Evolutionary conservation across 2,113 vertebrate genomes (phyloP), one percentile per base, ranked within the genome.

Genomic region (Saguinus imperator): DNA sequence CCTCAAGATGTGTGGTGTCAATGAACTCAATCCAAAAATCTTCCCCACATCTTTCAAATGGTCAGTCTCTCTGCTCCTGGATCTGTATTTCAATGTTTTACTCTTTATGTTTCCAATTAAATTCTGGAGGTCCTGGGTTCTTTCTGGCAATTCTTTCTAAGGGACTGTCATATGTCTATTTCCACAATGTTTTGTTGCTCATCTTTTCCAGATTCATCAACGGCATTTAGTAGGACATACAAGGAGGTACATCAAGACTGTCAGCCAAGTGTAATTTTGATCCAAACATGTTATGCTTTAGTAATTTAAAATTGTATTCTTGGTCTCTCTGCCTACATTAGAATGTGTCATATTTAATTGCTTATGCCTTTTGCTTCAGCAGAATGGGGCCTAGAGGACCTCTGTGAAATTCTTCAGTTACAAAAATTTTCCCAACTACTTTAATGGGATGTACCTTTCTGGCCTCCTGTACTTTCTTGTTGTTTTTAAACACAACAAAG

Each of bases 401-500:
- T 86, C 43, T 17, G 17, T 8, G 70, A 57, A 94, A 80, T 14
- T 27, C 80, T 93, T 77, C 58, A 48, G 55, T 93, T 96, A 58
- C 43, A 70, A 35, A 94, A 81, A 85, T 32, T 58, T 20, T 58
- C 35, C 64, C 70, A 70, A 11, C 40, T 64, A 3, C 64, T 94
- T 97, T 82, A 76, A 72, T 64, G 76, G 25, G 14, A 11, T 80
- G 25, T n/a, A 35, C 87, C 52, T 96, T 83, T 70, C 50, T 61
- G 89, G 35, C 61, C 57, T 80, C 20, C 0, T 43, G 40, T 3
- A 43, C 13, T 77, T 25, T 70, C 18, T 29, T 40, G 45, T 52
- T 70, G 27, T 68, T 50, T 45, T 72, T 76, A 57, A 35, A 18
- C 89, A 87, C 77, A 91, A 82, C 79, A 93, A 97, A 97, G 94